phyloP scores from a whole-genome alignment of 2,797 vertebrate genomes.

The Valencia hispanica region DNA sequence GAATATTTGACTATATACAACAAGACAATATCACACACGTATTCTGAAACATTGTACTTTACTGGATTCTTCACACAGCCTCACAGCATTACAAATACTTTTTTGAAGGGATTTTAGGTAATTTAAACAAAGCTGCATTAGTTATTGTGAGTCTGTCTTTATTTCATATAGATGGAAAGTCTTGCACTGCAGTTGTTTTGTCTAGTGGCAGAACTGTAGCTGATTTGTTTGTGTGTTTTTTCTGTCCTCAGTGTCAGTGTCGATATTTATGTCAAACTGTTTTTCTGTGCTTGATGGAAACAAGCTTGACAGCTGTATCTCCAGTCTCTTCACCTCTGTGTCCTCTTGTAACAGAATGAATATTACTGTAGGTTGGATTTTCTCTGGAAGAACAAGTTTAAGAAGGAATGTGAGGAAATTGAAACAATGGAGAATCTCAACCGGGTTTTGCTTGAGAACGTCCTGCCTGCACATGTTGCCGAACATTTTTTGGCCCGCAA shows the following conservation, averaged over 20 bases:
- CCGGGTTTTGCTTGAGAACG: constrained; percentile 95
- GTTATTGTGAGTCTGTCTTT: background rate
- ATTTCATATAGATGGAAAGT: background rate
- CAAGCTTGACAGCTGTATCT: constrained; percentile 77
- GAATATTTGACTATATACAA: constrained; percentile 7
- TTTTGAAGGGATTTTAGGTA: background rate
- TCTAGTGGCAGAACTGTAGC: background rate
- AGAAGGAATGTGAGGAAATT: constrained; percentile 99
- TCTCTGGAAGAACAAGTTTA: constrained; percentile 99
- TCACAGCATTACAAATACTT: background rate
- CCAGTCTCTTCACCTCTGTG: constrained; percentile 97
- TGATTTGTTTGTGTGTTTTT: constrained; percentile 8
- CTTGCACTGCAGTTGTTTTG: background rate
- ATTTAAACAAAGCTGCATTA: background rate
- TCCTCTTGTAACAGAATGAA: constrained; percentile 93
- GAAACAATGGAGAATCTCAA: constrained; percentile 99
- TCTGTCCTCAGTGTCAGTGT: constrained; percentile 18
- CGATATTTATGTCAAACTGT: constrained; percentile 22
- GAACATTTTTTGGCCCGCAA: constrained; percentile 97
- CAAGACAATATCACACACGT: constrained; percentile 7
- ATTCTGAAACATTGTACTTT: background rate
- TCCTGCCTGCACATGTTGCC: constrained; percentile 95
- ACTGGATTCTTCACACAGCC: background rate
- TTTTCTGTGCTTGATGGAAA: constrained; percentile 69
- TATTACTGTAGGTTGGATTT: constrained; percentile 99